Base-by-base conservation (phyloP, 2,888 invertebrate genomes). In the Capitulum mitella region DNA sequence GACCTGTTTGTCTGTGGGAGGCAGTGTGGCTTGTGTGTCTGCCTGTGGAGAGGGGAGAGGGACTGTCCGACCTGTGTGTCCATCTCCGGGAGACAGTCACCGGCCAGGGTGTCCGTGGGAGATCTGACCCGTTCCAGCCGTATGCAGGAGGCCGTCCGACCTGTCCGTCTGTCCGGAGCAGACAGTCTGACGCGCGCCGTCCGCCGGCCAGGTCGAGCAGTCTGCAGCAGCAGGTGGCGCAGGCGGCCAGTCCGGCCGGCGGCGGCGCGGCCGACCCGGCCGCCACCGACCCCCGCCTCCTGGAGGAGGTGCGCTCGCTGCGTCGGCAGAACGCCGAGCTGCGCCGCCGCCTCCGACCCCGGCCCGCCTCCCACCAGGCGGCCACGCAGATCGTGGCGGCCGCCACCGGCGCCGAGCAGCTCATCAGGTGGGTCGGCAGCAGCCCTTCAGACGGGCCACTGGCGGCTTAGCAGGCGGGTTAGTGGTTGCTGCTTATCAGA, bases 401-500 rank as follows among this genome's bases (percentile, higher is more conserved):
- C 19, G 70, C 70, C 40, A 22, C 40, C 70, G 37, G 70, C 37
- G 40, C 70, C 12, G 70, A 70, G 70, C 70, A 70, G 37, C 70
- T 70, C 37, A 70, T 70, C 34, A 64, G 64, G 64, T 64, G 19
- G 19, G 64, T n/a, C n/a, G n/a, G n/a, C n/a, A n/a, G n/a, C n/a
- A n/a, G n/a, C n/a, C n/a, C n/a, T 61, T 32, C 34, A 22, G 32
- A 8, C 22, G 32, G 10, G 61, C 10, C 22, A 22, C 14, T 61
- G n/a, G 2, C 14, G 32, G 29, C 2, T 29, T 8, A 8, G n/a
- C 6, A 8, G 29, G n/a, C 58, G 1, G 8, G 29, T 61, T 8
- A 6, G 58, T 29, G 14, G 46, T 29, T 29, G 58, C 3, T 29
- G 8, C 58, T 6, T n/a, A 61, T 8, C 29, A 6, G 16, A 61